Conservation (phyloP, 2,113 vertebrate species). For the Sinocyclocheilus anshuiensis region DNA sequence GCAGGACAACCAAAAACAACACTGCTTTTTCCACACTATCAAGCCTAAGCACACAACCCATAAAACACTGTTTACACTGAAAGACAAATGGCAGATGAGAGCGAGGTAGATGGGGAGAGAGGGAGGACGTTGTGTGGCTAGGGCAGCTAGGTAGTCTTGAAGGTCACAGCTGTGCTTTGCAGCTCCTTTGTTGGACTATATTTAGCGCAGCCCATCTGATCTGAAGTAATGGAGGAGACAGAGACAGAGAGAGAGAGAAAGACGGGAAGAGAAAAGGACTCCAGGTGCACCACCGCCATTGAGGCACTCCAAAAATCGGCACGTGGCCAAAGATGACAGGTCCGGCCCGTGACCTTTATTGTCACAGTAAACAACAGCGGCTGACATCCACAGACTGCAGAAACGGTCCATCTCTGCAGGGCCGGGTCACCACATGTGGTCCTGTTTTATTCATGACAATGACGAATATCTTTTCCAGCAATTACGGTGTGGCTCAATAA, state of each 20-base stretch:
- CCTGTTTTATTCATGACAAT: slow-evolving; percentile 53
- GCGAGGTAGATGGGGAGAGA: slow-evolving; percentile 13
- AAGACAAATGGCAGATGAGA: slow-evolving; percentile 42
- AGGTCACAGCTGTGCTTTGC: slow-evolving; percentile 69
- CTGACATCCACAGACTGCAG: background rate
- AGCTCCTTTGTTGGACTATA: slow-evolving; percentile 66
- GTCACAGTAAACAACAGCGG: slow-evolving; percentile 12
- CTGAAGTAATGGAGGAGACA: slow-evolving; percentile 48
- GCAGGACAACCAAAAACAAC: slow-evolving; percentile 45
- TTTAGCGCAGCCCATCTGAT: slow-evolving; percentile 71
- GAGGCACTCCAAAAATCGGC: slow-evolving; percentile 40
- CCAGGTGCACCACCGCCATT: slow-evolving; percentile 57
- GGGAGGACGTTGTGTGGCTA: slow-evolving; percentile 37
- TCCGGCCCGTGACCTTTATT: slow-evolving; percentile 44
- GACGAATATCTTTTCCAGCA: slow-evolving; percentile 47
- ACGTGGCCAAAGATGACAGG: slow-evolving; percentile 41
- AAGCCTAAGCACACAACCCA: slow-evolving; percentile 41
- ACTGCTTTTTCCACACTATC: slow-evolving; percentile 19
- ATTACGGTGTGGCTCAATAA: slow-evolving; percentile 35
- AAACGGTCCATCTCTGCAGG: background rate
- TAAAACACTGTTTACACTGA: slow-evolving; percentile 50
- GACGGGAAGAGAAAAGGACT: slow-evolving; percentile 48
- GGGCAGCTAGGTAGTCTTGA: slow-evolving; percentile 62
- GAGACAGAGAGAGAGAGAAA: background rate
- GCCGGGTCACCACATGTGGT: slow-evolving; percentile 36